These are phyloP conservation scores for Lutraria lutraria DNA, from an alignment of 2,888 invertebrate genomes.

Conservation along the genomic window DNA sequence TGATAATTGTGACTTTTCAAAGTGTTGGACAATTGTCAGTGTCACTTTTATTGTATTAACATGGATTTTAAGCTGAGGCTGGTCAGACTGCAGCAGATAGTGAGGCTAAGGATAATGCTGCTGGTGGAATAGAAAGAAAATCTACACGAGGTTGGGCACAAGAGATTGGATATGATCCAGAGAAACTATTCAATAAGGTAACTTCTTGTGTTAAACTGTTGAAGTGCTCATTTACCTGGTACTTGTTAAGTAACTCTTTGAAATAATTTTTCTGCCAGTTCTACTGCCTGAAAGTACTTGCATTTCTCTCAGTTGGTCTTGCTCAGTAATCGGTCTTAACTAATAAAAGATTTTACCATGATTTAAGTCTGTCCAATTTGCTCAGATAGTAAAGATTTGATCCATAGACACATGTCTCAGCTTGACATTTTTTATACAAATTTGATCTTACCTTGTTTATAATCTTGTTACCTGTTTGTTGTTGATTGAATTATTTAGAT, in stretches of 20 bases:
- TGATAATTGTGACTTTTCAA: too few relatives aligned
- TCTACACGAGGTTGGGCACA: slow-evolving; percentile 96
- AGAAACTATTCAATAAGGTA: slow-evolving; percentile 94
- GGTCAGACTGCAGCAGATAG: slow-evolving; percentile 87
- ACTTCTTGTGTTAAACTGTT: neutral
- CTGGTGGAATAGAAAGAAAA: slow-evolving; percentile 83
- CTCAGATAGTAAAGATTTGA: neutral
- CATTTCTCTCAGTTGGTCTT: too few relatives aligned
- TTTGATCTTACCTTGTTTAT: too few relatives aligned
- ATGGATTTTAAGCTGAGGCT: slow-evolving; percentile 87
- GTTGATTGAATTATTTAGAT: slow-evolving; percentile 87
- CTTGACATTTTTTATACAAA: too few relatives aligned
- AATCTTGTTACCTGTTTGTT: neutral
- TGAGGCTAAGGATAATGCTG: slow-evolving; percentile 87
- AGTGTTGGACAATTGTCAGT: too few relatives aligned
- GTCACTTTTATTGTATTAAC: too few relatives aligned
- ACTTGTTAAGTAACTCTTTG: neutral
- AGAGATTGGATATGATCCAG: slow-evolving; percentile 93
- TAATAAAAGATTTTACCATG: neutral
- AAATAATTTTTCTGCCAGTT: neutral
- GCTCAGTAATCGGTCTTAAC: neutral
- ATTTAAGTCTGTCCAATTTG: neutral
- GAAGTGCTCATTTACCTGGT: neutral
- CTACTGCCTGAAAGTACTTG: too few relatives aligned
- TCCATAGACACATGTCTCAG: too few relatives aligned